Conservation (phyloP, 2,797 vertebrate genomes). For the Halcyon smyrnensis region DNA sequence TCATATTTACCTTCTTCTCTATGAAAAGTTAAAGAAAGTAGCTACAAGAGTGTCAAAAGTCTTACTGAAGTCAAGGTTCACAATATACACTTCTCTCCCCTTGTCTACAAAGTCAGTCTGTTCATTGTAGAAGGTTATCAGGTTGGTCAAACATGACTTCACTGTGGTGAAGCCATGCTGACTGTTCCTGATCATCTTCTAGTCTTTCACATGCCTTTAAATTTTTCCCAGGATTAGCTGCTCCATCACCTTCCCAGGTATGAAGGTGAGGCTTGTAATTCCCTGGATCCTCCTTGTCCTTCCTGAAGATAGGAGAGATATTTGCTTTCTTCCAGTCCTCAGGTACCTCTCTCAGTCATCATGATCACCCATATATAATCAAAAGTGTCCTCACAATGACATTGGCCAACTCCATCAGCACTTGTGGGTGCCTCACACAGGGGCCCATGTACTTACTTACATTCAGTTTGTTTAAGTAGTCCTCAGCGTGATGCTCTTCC, state of each 20-base stretch:
- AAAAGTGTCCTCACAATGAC: neutral
- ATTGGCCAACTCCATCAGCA: neutral
- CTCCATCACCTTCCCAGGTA: no score
- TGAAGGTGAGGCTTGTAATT: neutral
- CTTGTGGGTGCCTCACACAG: neutral
- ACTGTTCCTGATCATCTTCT: neutral
- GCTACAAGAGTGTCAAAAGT: no score
- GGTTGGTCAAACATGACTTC: neutral
- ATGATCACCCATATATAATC: neutral
- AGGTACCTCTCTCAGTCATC: neutral
- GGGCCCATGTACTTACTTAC: neutral
- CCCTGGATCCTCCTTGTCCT: neutral
- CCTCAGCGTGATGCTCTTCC: neutral
- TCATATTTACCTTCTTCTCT: no score
- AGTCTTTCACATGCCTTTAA: neutral
- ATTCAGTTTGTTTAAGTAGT: neutral
- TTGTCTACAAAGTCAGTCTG: no score
- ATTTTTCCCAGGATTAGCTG: neutral
- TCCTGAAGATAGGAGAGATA: neutral
- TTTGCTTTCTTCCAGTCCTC: neutral
- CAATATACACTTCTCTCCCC: no score
- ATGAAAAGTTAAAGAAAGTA: no score
- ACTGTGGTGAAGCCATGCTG: neutral
- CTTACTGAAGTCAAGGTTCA: no score
- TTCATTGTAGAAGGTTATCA: no score